Conservation (phyloP, 2,113 vertebrate species). For the Coptodon rendalli region DNA sequence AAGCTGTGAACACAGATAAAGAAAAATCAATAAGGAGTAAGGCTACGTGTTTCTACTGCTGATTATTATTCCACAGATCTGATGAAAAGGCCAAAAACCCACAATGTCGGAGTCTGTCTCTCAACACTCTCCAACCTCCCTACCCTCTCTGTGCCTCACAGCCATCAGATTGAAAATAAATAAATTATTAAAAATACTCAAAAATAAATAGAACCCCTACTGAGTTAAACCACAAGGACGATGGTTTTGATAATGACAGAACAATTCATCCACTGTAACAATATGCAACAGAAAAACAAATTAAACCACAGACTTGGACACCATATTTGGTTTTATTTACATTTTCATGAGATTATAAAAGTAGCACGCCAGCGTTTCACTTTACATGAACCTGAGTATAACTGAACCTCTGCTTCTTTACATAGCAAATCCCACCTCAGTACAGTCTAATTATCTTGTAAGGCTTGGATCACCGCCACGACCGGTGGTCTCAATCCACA, state of each 20-base stretch:
- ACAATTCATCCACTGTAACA: neutral
- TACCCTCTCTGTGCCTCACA: neutral
- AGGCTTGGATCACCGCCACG: neutral
- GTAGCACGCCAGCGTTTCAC: neutral
- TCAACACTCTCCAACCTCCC: neutral
- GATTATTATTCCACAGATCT: neutral
- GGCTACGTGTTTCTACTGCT: neutral
- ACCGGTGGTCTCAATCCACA: neutral
- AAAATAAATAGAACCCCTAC: neutral
- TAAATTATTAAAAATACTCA: neutral
- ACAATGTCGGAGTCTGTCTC: neutral
- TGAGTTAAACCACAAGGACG: neutral
- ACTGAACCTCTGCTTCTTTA: neutral
- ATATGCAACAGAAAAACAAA: neutral
- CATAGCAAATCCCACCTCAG: neutral
- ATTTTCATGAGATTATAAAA: fast-evolving
- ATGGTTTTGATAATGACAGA: neutral
- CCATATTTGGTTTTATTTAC: neutral
- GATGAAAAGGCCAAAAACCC: neutral
- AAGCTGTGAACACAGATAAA: slow-evolving; percentile 76
- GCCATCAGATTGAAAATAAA: neutral
- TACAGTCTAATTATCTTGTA: neutral
- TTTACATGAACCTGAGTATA: neutral
- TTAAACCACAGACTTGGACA: neutral
- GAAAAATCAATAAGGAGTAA: neutral